Base-by-base conservation (phyloP, 2,888 invertebrate species). In the Orthosia gothica region DNA sequence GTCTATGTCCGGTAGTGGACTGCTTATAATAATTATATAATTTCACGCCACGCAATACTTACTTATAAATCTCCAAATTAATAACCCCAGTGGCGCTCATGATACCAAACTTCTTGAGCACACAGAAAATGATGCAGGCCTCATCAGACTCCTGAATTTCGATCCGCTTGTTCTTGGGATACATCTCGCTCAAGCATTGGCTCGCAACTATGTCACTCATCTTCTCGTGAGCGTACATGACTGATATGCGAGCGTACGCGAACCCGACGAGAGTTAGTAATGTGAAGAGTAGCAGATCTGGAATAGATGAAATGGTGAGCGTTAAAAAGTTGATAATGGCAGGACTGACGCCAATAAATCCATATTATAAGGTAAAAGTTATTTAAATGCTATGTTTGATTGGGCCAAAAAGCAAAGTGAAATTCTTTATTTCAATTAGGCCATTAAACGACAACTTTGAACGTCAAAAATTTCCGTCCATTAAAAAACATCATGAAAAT, bases 221-320 rank as follows among this genome's bases (percentile, higher is more conserved):
- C 58, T 92, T 93, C 72, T 96, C 96, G 70, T 96, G 96, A 0
- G 96, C 95, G 77, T 96, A 96, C 95, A 96, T 96, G 0, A 96
- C 95, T 2, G 96, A 95, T 54, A 95, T 92, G 0, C 93, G 92
- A 3, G 93, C 94, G 32, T 91, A 82, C 3, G 88, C 74, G 4
- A 86, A 81, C 18, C 76, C 83, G 2, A 88, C 65, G n/a, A 93
- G 54, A 15, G 92, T 76, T 3, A 92, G 58, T 2, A 82, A 54
- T 12, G 82, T 69, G 18, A 91, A 64, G 12, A 92, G 2, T 0
- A 86, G 12, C 15, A 90, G 40, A 49, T 79, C 91, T 91, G 87
- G 0, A 85, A 81, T 15, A 5, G 15, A 74, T 20, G 12, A 65
- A 58, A 20, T 45, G 11, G 5, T 47, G 11, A 50, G 13, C 1